Evolutionary conservation across 2,888 invertebrate genomes (phyloP), one percentile per base, ranked within the genome.

Genomic region (Hoplodrina ambigua): DNA sequence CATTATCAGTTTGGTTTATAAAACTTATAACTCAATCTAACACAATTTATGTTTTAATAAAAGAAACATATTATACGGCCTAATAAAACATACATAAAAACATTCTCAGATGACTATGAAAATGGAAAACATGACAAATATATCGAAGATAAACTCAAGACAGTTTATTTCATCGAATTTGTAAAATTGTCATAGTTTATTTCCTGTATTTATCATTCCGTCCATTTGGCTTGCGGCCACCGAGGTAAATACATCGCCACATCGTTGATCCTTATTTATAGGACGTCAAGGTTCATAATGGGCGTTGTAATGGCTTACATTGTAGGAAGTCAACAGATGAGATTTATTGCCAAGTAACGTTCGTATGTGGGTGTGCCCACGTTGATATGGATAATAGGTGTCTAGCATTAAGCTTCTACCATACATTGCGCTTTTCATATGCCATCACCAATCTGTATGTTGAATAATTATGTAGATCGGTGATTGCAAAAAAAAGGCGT

Each of bases 171-270:
- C 69, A 69, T 52, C 76, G 69, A 69, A 84, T 84, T 81, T 84
- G 81, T 78, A 67, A 63, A 78, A 61, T 80, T 74, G 74, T 62
- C 68, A 66, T 70, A 64, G 72, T 77, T 69, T 72, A 73, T 81
- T 78, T 81, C 71, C 66, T 67, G 58, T 68, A 74, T 76, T 78
- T 65, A 78, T 84, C 77, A 81, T 73, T 68, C 33, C 15, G n/a
- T 67, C 69, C 58, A 68, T 61, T 84, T 83, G 84, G 84, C 83
- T 46, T 11, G 4, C 1, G 33, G 79, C 84, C 84, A 84, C 72
- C 15, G 19, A 66, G 41, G 72, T 75, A 68, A 82, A 84, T 64
- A 69, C 62, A 63, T 80, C 56, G 33, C 37, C 69, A 65, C 65
- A 44, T 69, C 63, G 55, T 59, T 67, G 62, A 70, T 68, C 57